Evolutionary conservation across 2,797 vertebrate genomes (phyloP).

Genomic region (Sebastes kiyomatsui): DNA sequence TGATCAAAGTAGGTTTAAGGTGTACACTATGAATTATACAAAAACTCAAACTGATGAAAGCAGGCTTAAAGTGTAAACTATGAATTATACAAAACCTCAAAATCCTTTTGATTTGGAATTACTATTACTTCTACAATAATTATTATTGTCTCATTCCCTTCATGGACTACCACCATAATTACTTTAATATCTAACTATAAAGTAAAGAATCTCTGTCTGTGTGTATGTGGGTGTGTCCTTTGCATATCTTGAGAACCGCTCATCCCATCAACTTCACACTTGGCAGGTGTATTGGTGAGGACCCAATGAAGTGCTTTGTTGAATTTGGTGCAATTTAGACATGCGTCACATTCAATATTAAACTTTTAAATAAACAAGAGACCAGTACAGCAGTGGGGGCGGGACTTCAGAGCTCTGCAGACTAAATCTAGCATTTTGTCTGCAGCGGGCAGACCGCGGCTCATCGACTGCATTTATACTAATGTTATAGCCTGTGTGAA

Average conservation of each 20-base stretch:
- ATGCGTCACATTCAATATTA: neutral
- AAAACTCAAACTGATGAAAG: slow-evolving; percentile 1
- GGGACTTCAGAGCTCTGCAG: neutral
- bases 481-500: too few relatives aligned
- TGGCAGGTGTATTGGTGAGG: neutral
- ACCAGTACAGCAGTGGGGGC: neutral
- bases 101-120: neutral
- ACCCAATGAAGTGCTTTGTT: neutral
- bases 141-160: neutral
- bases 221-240: neutral
- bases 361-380: neutral
- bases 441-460: too few relatives aligned
- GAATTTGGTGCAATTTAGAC: neutral
- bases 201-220: neutral
- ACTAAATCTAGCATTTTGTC: neutral
- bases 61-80: slow-evolving; percentile 1
- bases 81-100: slow-evolving; percentile 12
- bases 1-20: slow-evolving; percentile 1
- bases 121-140: neutral
- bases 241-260: neutral
- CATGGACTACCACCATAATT: neutral
- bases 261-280: neutral
- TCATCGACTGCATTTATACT: too few relatives aligned
- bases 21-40: slow-evolving; percentile 18
- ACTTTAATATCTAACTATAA: neutral